Evolutionary conservation across 2,888 invertebrate species (phyloP).

Genomic region (Drosophila cyrtoloma): DNA sequence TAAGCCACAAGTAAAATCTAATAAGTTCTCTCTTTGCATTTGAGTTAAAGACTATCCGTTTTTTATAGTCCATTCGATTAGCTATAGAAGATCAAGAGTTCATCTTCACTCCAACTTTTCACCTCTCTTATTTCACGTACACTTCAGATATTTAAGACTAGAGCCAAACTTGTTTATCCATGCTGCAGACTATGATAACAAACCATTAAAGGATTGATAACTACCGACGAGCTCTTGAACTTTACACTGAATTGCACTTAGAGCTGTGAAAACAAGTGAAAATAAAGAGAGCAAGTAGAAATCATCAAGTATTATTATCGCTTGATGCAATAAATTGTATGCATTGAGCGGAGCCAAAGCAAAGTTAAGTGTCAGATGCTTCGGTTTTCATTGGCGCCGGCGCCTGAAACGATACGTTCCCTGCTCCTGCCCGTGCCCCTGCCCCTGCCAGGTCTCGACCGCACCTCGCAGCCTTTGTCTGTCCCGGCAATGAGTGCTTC

Average conservation of each 20-base stretch:
- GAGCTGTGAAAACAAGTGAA: conserved; percentile 9
- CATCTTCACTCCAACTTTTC: not conserved
- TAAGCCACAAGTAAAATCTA: not conserved
- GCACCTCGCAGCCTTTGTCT: conserved; percentile 28
- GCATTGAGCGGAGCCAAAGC: conserved; percentile 33
- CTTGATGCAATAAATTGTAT: conserved; percentile 54
- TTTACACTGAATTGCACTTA: conserved; percentile 51
- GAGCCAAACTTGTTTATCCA: conserved; percentile 1
- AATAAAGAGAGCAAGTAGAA: conserved; percentile 9
- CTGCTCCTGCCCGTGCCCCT: not conserved
- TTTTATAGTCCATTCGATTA: not conserved
- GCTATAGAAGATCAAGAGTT: not conserved
- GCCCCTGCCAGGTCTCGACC: not conserved
- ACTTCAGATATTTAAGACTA: not conserved
- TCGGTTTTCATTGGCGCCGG: conserved; percentile 49
- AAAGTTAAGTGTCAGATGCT: conserved; percentile 53
- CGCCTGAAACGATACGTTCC: conserved; percentile 1
- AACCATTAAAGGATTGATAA: conserved; percentile 8
- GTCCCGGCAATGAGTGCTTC: conserved; percentile 74
- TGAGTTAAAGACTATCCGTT: not conserved
- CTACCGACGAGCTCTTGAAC: conserved; percentile 19
- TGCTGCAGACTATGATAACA: not conserved
- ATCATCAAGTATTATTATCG: conserved; percentile 53
- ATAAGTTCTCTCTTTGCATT: not conserved
- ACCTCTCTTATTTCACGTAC: not conserved